These are phyloP conservation scores for Arrhamphus sclerolepis DNA, from an alignment of 2,797 vertebrate species.

Conservation along the genomic window DNA sequence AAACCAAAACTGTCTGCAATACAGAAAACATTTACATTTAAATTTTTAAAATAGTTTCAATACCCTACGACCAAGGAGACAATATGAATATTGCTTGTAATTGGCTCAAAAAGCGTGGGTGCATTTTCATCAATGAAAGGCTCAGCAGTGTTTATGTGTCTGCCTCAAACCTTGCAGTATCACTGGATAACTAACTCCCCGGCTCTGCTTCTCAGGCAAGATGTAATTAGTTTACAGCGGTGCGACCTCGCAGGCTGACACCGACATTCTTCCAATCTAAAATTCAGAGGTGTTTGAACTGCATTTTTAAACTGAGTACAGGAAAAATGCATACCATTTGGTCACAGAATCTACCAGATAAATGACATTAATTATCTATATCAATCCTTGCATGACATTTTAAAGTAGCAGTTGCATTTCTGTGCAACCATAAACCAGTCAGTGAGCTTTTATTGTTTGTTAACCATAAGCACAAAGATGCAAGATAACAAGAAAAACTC, in stretches of 20 bases:
- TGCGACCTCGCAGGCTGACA: conserved; percentile 19
- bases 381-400: background rate
- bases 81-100: background rate
- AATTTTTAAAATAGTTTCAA: background rate
- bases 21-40: background rate
- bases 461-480: background rate
- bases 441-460: conserved; percentile 19
- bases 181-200: conserved; percentile 1
- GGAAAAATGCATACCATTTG: background rate
- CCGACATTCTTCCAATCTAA: conserved; percentile 20
- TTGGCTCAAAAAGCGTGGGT: background rate
- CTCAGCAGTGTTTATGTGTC: conserved; percentile 6
- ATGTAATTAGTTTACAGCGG: conserved; percentile 27
- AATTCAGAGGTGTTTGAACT: background rate
- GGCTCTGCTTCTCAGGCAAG: conserved; percentile 19
- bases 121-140: background rate
- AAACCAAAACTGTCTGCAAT: background rate
- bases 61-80: too few relatives aligned
- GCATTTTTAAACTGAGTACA: background rate
- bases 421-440: background rate
- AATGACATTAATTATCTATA: background rate
- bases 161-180: background rate
- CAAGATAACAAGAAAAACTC: conserved; percentile 8
- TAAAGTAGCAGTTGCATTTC: conserved; percentile 4
- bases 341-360: background rate